Evolutionary conservation across 2,888 invertebrate genomes (phyloP), one percentile per base, ranked within the genome.

Genomic region (Pyrrhosoma nymphula): DNA sequence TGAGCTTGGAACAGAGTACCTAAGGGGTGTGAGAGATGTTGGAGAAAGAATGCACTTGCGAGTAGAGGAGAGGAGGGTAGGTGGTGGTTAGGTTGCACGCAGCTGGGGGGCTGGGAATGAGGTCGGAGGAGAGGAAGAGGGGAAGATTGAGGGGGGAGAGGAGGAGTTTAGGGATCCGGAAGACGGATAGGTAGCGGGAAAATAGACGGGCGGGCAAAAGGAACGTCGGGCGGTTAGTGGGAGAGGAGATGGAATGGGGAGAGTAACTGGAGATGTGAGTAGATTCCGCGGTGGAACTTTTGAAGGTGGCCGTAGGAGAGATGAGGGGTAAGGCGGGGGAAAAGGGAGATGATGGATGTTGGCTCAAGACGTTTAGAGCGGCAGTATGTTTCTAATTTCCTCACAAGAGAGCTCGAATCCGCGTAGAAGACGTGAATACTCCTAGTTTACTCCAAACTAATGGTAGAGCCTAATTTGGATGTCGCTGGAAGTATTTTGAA

Each of bases 41-140:
- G 6, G 69, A n/a, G 82, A 35, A 82, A 82, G 82, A 82, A 82
- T 82, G 82, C 82, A 82, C 82, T 82, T 82, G 75, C 63, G 23
- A 63, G 4, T 63, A 16, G 60, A 20, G 60, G 16, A 60, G 60
- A 2, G 47, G 47, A 8, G 60, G 60, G 60, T 4, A 60, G 3
- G 20, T 47, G 47, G 47, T 47, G 47, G 47, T 47, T 47, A 8
- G 47, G 47, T 47, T 20, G 60, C 20, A 16, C 6, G 20, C 60
- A 60, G 20, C 69, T 23, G 69, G 69, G 69, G n/a, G 10, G 69
- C 69, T 6, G n/a, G 69, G 69, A 69, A 26, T 82, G 82, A 30
- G 35, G 82, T 6, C 82, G 82, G 35, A 26, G 18, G 82, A 30
- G 82, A 35, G 30, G 82, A 18, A 18, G 26, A 47, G 69, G 69